Base-by-base conservation (phyloP, 2,888 invertebrate genomes). In the Nebria brevicollis region DNA sequence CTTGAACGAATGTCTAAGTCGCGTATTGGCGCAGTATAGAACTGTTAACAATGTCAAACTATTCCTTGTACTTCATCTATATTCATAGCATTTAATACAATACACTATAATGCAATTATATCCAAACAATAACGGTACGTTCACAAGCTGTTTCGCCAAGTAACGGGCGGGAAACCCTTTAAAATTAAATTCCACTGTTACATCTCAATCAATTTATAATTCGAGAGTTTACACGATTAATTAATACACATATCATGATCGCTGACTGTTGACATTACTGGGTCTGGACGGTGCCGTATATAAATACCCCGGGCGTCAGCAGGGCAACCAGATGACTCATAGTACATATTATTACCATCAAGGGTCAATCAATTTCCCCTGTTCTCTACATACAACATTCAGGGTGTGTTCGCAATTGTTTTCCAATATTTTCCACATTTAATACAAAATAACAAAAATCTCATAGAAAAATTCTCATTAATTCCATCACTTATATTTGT, bases 141-240 rank as follows among this genome's bases (percentile, higher is more conserved):
- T 75, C 80, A 80, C 80, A 80, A 75, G 75, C 43, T 75, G 25
- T 64, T 75, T 80, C 13, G 54, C 54, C 54, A 54, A 54, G 54
- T 13, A 75, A 80, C 75, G 75, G 70, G 75, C 80, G 75, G 43
- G 72, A 79, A 68, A 79, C 80, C 80, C 75, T 80, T 80, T 79
- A 70, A 80, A 80, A 80, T 80, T 75, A 75, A 80, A 80, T 80
- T 80, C 70, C 43, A 64, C 54, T 26, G 64, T 75, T 75, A 75
- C 75, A 75, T 26, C 75, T 75, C 75, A 73, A 73, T 73, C 73
- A 73, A 73, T 43, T 73, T 73, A 73, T 43, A 41, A 73, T 73
- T 73, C 43, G 15, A 15, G 7, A 73, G 73, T 73, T 8, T 73
- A 73, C 73, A 73, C 73, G 70, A 70, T 70, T 15, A 25, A 70